These are phyloP conservation scores for Oryzias javanicus DNA, from an alignment of 2,113 vertebrate genomes.

Conservation along the genomic window DNA sequence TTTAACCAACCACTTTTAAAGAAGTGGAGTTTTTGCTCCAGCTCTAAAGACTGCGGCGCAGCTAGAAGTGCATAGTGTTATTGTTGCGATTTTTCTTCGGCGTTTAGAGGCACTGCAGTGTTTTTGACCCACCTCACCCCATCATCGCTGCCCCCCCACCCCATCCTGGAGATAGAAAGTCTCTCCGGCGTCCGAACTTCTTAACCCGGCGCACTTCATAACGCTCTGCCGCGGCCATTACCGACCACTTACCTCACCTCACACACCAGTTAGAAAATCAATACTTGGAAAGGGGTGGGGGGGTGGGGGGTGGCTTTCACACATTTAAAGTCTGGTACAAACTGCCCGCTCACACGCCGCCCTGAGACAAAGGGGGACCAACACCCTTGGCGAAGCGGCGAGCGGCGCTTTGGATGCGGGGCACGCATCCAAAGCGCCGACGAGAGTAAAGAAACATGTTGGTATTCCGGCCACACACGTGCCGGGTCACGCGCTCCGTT, in stretches of 20 bases:
- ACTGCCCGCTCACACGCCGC: conserved; percentile 43
- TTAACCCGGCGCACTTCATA: conserved; percentile 61
- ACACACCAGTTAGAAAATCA: conserved; percentile 53
- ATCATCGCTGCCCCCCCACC: conserved; percentile 43
- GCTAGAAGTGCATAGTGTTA: conserved; percentile 11
- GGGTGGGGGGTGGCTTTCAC: conserved; percentile 43
- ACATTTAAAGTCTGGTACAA: conserved; percentile 36
- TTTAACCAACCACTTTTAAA: too few species aligned
- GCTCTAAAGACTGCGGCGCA: neutral
- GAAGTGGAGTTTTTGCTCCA: neutral
- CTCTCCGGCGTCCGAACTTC: conserved; percentile 52
- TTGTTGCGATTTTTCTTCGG: conserved; percentile 17
- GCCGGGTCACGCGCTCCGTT: conserved; percentile 63
- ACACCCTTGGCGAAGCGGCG: conserved; percentile 58
- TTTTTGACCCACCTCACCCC: conserved; percentile 59
- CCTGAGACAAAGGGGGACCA: conserved; percentile 55
- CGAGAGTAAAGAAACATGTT: conserved; percentile 50
- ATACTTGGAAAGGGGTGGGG: conserved; percentile 28
- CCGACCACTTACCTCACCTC: conserved; percentile 61
- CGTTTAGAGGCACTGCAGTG: conserved; percentile 39
- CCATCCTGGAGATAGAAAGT: conserved; percentile 48
- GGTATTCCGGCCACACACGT: conserved; percentile 64
- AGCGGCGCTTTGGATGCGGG: conserved; percentile 14
- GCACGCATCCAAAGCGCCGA: conserved; percentile 44
- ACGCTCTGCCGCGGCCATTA: conserved; percentile 60